These are phyloP conservation scores for Mamestra configurata DNA, from an alignment of 1,140 invertebrate genomes.

Conservation along the genomic window DNA sequence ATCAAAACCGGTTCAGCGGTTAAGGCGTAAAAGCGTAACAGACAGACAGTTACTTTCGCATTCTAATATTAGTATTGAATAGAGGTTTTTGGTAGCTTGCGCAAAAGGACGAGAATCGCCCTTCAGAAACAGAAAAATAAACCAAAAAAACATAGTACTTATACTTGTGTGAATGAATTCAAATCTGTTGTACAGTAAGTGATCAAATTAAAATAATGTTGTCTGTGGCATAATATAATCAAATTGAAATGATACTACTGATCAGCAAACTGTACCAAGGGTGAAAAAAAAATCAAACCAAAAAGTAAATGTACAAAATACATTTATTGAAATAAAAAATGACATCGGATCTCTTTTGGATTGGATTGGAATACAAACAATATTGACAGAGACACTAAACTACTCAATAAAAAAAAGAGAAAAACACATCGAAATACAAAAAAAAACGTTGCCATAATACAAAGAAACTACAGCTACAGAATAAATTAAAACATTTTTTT, in stretches of 20 bases:
- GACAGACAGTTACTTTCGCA: too few relatives aligned
- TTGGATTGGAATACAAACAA: slow-evolving; percentile 82
- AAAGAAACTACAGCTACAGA: slow-evolving; percentile 78
- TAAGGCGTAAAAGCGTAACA: too few relatives aligned
- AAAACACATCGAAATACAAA: slow-evolving; percentile 65
- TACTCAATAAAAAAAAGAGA: slow-evolving; percentile 75
- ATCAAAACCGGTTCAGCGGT: too few relatives aligned
- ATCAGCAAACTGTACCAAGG: neutral
- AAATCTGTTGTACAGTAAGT: neutral
- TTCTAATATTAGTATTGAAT: too few relatives aligned
- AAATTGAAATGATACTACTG: too few relatives aligned
- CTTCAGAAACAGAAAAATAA: too few relatives aligned
- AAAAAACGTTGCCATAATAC: slow-evolving; percentile 64
- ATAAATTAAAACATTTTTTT: slow-evolving; percentile 86
- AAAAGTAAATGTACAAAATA: slow-evolving; percentile 74
- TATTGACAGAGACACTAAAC: slow-evolving; percentile 85
- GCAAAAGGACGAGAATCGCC: too few relatives aligned
- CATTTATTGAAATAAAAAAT: slow-evolving; percentile 88
- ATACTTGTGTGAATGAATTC: too few relatives aligned
- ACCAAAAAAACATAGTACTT: too few relatives aligned
- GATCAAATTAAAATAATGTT: neutral
- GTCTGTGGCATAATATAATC: neutral
- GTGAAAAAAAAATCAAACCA: slow-evolving; percentile 67
- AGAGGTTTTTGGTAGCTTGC: too few relatives aligned
- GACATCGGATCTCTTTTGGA: slow-evolving; percentile 82